Evolutionary conservation across 1,140 invertebrate species (phyloP).

Genomic region (Anadara kagoshimensis): DNA sequence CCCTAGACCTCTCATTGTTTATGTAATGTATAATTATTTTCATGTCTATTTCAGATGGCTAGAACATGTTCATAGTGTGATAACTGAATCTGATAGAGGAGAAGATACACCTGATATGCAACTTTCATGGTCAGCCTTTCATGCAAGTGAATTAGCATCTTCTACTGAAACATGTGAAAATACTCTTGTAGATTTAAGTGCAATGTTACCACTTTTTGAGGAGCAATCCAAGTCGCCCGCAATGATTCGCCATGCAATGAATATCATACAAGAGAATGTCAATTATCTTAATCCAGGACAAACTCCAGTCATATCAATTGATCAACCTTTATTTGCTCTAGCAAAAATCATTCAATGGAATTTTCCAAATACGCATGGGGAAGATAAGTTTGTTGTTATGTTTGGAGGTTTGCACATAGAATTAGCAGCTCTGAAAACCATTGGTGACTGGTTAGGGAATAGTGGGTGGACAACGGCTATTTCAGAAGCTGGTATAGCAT

Average conservation of each 20-base stretch:
- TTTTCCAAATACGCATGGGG: constrained; percentile 40
- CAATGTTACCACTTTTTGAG: constrained; percentile 13
- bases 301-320: constrained; percentile 29
- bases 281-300: constrained; percentile 39
- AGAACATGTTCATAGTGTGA: not conserved
- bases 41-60: no score
- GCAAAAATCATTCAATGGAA: constrained; percentile 51
- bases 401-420: constrained; percentile 31
- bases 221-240: constrained; percentile 5
- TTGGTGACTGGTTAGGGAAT: not conserved
- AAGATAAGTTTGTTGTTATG: constrained; percentile 27
- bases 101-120: not conserved
- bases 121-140: constrained; percentile 22
- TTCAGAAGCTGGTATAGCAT: constrained; percentile 17
- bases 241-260: constrained; percentile 35
- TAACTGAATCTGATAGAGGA: no score
- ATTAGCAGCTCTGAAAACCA: constrained; percentile 15
- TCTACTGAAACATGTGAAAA: not conserved
- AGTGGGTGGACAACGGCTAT: constrained; percentile 22
- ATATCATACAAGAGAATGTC: constrained; percentile 40
- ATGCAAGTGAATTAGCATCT: no score
- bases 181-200: not conserved
- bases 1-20: no score
- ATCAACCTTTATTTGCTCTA: constrained; percentile 49
- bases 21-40: no score